A percentile compares a stretch with the other conserved stretches of the same genome.
phyloP scores from a whole-genome alignment of 2,888 invertebrate species.

The Caenorhabditis sp. region DNA sequence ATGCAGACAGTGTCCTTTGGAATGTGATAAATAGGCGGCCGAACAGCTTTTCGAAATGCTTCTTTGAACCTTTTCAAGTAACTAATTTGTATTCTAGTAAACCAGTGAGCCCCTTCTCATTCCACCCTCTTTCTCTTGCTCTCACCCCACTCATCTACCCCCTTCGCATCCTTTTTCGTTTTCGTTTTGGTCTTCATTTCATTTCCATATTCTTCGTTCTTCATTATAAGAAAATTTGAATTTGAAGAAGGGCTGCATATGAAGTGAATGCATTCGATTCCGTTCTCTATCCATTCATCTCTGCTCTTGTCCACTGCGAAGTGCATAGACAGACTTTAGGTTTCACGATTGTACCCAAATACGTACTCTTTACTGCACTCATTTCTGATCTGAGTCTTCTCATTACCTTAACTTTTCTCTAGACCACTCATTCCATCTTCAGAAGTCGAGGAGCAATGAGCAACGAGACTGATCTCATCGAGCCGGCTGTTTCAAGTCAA shows the following conservation, averaged over 20 bases:
- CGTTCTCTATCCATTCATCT: no score
- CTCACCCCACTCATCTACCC: no score
- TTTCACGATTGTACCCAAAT: not conserved
- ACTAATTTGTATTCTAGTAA: no score
- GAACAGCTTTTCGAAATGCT: no score
- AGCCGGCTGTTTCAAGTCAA: conserved; percentile 29
- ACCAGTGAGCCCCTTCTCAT: no score
- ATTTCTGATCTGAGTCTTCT: not conserved
- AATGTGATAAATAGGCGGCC: no score
- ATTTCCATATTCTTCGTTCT: not conserved
- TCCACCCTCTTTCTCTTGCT: no score
- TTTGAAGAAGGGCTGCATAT: not conserved
- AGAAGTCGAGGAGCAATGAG: not conserved
- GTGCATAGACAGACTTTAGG: not conserved
- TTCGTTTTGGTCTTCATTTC: no score
- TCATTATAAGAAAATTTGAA: no score
- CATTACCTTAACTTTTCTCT: not conserved
- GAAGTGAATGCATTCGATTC: not conserved
- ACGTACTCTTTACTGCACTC: not conserved
- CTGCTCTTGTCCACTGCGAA: not conserved
- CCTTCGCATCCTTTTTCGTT: no score
- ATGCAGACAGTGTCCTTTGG: no score
- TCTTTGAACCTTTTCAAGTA: no score
- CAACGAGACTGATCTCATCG: not conserved
- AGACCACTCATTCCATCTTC: not conserved